Evolutionary conservation across 2,888 invertebrate species (phyloP).

Genomic region (Vanessa cardui): DNA sequence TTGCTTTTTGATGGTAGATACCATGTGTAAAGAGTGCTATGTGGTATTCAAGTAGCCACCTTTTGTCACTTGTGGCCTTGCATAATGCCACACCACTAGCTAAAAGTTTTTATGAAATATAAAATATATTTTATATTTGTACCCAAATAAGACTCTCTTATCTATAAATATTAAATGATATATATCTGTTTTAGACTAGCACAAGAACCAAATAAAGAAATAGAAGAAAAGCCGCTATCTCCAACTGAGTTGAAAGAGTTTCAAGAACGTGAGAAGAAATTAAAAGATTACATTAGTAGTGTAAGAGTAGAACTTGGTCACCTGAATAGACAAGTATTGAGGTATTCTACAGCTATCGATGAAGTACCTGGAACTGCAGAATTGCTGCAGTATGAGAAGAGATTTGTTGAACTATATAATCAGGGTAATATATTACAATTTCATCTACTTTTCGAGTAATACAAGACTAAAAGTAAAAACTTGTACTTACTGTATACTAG

Average conservation of each 20-base stretch:
- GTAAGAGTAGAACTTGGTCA: conserved; percentile 88
- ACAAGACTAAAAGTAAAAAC: too few relatives aligned
- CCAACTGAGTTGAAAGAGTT: conserved; percentile 68
- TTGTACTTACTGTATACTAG: too few relatives aligned
- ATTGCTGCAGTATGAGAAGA: conserved; percentile 95
- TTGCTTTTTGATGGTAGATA: too few relatives aligned
- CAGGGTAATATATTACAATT: conserved; percentile 84
- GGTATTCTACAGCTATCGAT: conserved; percentile 93
- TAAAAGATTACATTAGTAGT: conserved; percentile 63
- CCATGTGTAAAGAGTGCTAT: too few relatives aligned
- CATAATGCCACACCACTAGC: too few relatives aligned
- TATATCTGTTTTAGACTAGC: conserved; percentile 48
- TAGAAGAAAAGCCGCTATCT: conserved; percentile 68
- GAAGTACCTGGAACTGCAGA: conserved; percentile 97
- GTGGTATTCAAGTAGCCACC: too few relatives aligned
- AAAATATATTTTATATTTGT: too few relatives aligned
- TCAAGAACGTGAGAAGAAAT: conserved; percentile 65
- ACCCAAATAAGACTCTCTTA: too few relatives aligned
- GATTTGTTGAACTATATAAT: conserved; percentile 98
- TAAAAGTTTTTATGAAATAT: background rate
- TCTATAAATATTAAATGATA: background rate
- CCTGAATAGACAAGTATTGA: conserved; percentile 89
- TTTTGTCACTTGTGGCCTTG: too few relatives aligned
- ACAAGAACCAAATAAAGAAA: conserved; percentile 54
- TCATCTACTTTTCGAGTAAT: too few relatives aligned